Conservation (phyloP, 2,888 invertebrate genomes). For the Polydrusus pterygomalis region DNA sequence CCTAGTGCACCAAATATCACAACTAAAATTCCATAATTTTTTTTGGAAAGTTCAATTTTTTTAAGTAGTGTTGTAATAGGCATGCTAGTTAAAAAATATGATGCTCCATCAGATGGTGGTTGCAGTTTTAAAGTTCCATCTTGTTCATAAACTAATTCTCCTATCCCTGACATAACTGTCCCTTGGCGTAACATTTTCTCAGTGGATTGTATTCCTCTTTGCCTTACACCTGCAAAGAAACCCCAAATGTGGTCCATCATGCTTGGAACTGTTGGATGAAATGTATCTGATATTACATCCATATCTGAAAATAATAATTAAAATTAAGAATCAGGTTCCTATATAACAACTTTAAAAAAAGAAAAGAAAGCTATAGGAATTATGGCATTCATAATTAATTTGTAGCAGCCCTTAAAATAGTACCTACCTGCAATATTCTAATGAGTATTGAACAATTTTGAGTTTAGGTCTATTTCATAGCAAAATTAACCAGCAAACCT, state of each 20-base stretch:
- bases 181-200: constrained; percentile 91
- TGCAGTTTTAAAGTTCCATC: constrained; percentile 81
- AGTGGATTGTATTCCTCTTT: constrained; percentile 89
- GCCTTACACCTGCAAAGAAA: constrained; percentile 88
- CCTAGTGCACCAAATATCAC: constrained; percentile 76
- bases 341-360: no score
- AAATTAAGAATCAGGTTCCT: background rate
- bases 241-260: constrained; percentile 89
- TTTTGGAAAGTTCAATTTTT: constrained; percentile 82
- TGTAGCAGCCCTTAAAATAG: no score
- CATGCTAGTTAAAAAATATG: constrained; percentile 87
- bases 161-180: constrained; percentile 85
- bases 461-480: no score
- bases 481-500: no score
- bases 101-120: constrained; percentile 81
- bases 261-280: constrained; percentile 84
- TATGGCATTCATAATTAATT: background rate
- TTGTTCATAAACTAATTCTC: constrained; percentile 81
- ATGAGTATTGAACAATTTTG: no score
- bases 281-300: constrained; percentile 88
- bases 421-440: no score
- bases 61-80: constrained; percentile 84
- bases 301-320: constrained; percentile 75
- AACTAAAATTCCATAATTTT: constrained; percentile 77
- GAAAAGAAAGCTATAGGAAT: background rate